Percentiles rank a stretch among this genome's conserved stretches.
phyloP scores from a whole-genome alignment of 2,888 invertebrate genomes.

The Oscheius sp. region DNA sequence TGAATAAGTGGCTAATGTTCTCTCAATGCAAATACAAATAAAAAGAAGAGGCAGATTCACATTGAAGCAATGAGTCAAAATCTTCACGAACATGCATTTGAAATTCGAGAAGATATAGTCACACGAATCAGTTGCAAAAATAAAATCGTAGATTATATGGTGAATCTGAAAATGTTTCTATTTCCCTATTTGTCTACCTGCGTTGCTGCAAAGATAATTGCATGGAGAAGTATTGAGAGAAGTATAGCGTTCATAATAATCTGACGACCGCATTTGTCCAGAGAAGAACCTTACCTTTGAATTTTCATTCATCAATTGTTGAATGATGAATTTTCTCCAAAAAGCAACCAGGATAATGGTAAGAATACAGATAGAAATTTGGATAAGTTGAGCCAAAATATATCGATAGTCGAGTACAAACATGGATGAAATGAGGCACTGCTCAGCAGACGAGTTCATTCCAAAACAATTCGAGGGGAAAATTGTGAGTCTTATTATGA shows the following conservation, averaged over 20 bases:
- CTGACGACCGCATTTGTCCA: background rate
- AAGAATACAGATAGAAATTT: background rate
- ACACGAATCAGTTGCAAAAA: background rate
- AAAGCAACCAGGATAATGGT: background rate
- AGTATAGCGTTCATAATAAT: background rate
- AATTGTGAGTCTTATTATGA: too few relatives aligned
- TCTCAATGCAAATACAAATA: background rate
- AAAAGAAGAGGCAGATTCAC: constrained; percentile 5
- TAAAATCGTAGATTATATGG: constrained; percentile 1
- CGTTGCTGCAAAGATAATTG: background rate
- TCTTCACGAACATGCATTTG: constrained; percentile 7
- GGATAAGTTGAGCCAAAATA: background rate
- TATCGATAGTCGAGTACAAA: background rate
- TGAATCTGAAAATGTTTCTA: background rate
- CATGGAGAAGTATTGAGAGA: background rate
- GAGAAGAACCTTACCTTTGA: background rate
- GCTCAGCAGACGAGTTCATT: too few relatives aligned
- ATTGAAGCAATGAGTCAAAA: constrained; percentile 10
- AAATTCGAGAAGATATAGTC: constrained; percentile 1
- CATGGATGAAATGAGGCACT: background rate
- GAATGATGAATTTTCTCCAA: background rate
- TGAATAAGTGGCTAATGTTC: constrained; percentile 5
- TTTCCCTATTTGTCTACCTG: background rate
- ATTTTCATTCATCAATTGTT: constrained; percentile 8
- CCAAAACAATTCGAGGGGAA: too few relatives aligned